Evolutionary conservation across 2,797 vertebrate genomes (phyloP).

Genomic region (Dicrostonyx torquatus): DNA sequence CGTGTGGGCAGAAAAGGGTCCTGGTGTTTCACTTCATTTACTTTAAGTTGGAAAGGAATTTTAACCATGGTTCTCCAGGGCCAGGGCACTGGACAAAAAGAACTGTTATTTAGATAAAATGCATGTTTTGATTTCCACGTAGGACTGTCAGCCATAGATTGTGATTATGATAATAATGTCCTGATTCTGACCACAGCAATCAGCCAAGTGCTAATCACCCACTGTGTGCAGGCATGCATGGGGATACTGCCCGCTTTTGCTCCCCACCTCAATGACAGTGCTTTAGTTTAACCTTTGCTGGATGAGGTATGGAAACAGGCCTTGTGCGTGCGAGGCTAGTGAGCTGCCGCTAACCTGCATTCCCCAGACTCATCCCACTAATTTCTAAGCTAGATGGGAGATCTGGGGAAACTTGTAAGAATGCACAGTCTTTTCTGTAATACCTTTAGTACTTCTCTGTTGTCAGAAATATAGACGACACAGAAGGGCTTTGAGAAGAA

Average conservation of each 20-base stretch:
- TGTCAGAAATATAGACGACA: constrained; percentile 27
- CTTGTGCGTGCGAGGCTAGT: background rate
- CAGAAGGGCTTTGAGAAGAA: constrained; percentile 17
- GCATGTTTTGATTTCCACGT: constrained; percentile 73
- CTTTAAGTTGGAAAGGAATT: constrained; percentile 81
- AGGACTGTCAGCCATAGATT: constrained; percentile 58
- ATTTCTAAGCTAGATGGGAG: constrained; percentile 51
- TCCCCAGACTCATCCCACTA: background rate
- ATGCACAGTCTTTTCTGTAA: constrained; percentile 46
- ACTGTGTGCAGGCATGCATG: background rate
- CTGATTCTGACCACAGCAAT: constrained; percentile 11
- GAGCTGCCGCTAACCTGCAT: background rate
- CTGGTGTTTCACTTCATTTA: constrained; percentile 83
- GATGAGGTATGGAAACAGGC: background rate
- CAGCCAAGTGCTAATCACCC: constrained; percentile 31
- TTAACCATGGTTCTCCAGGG: constrained; percentile 80
- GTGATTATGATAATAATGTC: constrained; percentile 60
- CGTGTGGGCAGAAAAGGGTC: constrained; percentile 70
- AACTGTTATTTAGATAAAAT: constrained; percentile 78
- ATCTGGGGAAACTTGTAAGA: constrained; percentile 37
- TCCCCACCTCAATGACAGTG: background rate
- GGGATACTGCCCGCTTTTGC: background rate
- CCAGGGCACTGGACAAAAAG: constrained; percentile 44
- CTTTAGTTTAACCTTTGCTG: background rate
- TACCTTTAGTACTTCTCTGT: background rate